Conservation (phyloP, 2,797 vertebrate species). For the Danio aesculapii region DNA sequence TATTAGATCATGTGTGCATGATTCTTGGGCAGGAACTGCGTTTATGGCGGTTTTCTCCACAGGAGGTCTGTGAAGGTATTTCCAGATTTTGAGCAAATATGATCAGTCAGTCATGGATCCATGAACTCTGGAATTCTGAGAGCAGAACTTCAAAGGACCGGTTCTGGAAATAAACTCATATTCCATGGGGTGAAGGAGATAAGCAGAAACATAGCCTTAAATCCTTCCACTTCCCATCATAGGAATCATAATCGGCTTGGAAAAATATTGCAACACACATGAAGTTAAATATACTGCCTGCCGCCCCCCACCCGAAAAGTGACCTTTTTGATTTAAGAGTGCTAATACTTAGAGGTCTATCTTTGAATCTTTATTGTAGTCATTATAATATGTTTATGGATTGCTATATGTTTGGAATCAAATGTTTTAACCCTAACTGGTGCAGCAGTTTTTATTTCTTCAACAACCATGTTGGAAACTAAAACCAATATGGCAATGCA, state of each 20-base stretch:
- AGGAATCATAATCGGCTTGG: slow-evolving; percentile 5
- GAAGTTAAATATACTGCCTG: too few species aligned
- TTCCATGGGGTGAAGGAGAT: slow-evolving; percentile 15
- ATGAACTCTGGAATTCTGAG: slow-evolving; percentile 27
- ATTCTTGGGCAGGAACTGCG: slow-evolving; percentile 10
- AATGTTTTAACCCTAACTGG: too few species aligned
- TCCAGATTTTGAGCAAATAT: slow-evolving; percentile 35
- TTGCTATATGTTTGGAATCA: too few species aligned
- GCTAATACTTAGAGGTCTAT: too few species aligned
- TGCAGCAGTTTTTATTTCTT: too few species aligned
- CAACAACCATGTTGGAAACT: too few species aligned
- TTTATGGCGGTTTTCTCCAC: not conserved
- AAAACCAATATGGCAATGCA: too few species aligned
- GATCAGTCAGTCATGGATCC: slow-evolving; percentile 49
- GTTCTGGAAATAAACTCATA: slow-evolving; percentile 5
- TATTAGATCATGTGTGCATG: slow-evolving; percentile 16
- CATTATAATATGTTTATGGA: too few species aligned
- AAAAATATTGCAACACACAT: not conserved
- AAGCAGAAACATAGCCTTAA: not conserved
- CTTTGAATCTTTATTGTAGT: too few species aligned
- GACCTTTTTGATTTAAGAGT: too few species aligned
- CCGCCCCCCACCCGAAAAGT: too few species aligned
- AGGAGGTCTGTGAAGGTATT: slow-evolving; percentile 38
- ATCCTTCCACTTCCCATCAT: not conserved
- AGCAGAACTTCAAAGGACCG: slow-evolving; percentile 46